Evolutionary conservation across 2,113 vertebrate genomes (phyloP), one percentile per base, ranked within the genome.

Genomic region (Nerophis ophidion): DNA sequence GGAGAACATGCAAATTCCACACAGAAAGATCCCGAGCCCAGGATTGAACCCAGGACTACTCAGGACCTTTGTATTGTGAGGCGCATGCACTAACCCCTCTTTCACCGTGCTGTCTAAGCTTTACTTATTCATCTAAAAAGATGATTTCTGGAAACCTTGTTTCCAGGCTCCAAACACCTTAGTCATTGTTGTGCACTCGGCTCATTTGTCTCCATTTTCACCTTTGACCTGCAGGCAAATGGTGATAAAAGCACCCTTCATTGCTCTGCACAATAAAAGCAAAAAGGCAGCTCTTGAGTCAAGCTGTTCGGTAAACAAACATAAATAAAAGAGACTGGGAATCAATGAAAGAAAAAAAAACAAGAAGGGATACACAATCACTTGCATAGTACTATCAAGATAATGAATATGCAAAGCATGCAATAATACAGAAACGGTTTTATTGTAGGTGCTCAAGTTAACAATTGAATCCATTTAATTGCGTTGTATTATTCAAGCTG

Each of bases 161-260:
- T 75, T 63, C 70, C 71, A 68, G 70, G 56, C 79, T 81, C 68
- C 63, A 65, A 76, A 74, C 53, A 57, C 51, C 58, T 57, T 48
- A 71, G 76, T 84, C 79, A 84, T 86, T 81, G 81, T 70, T 81
- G 83, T 73, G 72, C 76, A 79, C 67, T 79, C 62, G 70, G 74
- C 65, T 71, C 77, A 85, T 90, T 89, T 84, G 85, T 90, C 81
- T 87, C 84, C 80, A 87, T 89, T 77, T 60, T 88, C 75, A 86
- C 85, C 84, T 90, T 86, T 90, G 85, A 89, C 87, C 88, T 63
- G 63, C 57, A 76, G 77, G 69, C 84, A 87, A 87, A 87, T 86
- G 81, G 87, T 90, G 86, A 90, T 90, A 87, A 90, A 89, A 90
- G 84, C 84, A 85, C 82, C 87, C 84, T 87, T 88, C 88, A 90